Evolutionary conservation across 2,797 vertebrate species (phyloP).

Genomic region (Megalops cyprinoides): DNA sequence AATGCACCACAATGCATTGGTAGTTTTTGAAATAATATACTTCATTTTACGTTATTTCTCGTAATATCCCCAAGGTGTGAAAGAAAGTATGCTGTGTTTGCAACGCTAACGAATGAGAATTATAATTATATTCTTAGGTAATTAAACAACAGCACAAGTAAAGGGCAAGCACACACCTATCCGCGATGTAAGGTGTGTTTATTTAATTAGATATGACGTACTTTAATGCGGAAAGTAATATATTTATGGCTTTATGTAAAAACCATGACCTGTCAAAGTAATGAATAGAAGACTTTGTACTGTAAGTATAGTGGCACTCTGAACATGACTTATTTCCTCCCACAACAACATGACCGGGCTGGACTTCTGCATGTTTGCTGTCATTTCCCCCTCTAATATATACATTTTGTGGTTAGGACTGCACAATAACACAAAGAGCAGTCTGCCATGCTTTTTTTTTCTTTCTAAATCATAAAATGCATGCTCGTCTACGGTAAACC

Average conservation of each 20-base stretch:
- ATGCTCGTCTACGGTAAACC: background rate
- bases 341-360: background rate
- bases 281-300: conserved; percentile 55
- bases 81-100: no score
- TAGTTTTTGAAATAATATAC: no score
- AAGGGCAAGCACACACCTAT: no score
- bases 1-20: no score
- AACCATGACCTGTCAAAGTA: conserved; percentile 65
- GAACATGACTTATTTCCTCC: background rate
- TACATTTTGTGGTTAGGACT: background rate
- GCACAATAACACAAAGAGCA: background rate
- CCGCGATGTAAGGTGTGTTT: background rate
- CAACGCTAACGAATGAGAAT: no score
- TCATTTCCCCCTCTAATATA: background rate
- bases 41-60: no score
- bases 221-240: background rate
- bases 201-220: background rate
- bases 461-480: background rate
- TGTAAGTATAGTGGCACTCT: background rate
- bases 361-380: background rate
- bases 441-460: background rate
- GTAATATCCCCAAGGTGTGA: no score
- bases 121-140: no score
- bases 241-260: background rate
- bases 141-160: no score